Conservation (phyloP, 2,797 vertebrate genomes). For the Enteromius afrohamiltoni region DNA sequence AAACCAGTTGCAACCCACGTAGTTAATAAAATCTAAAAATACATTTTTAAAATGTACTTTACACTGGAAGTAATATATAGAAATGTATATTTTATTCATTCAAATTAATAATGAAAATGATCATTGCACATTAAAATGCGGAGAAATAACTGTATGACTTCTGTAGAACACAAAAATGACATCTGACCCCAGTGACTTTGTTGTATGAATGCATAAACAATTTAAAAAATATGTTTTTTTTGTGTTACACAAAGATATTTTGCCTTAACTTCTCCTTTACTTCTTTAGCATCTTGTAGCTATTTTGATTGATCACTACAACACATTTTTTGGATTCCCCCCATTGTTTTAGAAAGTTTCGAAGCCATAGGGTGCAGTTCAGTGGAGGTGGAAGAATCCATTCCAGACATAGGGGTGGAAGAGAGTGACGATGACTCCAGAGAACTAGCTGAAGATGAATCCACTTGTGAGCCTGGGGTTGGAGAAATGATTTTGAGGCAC, state of each 20-base stretch:
- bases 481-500: constrained; percentile 22
- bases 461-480: not conserved
- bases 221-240: not conserved
- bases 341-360: constrained; percentile 5
- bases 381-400: constrained; percentile 48
- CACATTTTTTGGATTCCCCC: constrained; percentile 31
- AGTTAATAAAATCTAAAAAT: not conserved
- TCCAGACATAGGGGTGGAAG: constrained; percentile 24
- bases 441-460: constrained; percentile 34
- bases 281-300: not conserved
- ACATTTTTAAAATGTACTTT: too few relatives aligned
- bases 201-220: not conserved
- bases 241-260: not conserved
- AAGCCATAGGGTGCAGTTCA: constrained; percentile 31
- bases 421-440: not conserved
- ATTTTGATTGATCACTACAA: not conserved
- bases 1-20: not conserved
- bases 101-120: not conserved
- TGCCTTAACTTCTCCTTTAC: not conserved
- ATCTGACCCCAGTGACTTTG: not conserved
- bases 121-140: not conserved
- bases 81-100: not conserved
- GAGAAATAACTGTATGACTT: not conserved
- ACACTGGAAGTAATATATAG: too few relatives aligned
- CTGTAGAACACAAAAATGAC: not conserved